These are phyloP conservation scores for Leontopithecus rosalia DNA, from an alignment of 2,797 vertebrate genomes.

Conservation along the genomic window DNA sequence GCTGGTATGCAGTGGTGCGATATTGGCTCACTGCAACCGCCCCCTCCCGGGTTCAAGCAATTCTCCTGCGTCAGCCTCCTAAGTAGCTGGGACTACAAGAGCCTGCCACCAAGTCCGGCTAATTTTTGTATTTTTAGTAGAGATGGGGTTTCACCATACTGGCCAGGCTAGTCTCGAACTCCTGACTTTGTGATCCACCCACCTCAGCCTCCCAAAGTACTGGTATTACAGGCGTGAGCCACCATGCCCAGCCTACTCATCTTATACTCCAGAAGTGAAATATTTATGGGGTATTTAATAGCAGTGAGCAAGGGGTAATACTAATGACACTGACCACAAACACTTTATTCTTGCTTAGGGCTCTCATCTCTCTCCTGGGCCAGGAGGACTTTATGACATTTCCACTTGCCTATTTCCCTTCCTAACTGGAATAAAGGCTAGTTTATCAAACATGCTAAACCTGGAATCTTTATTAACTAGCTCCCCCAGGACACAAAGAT, in stretches of 20 bases:
- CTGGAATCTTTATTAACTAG: conserved; percentile 2
- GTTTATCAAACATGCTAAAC: neutral
- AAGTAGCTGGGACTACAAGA: no score
- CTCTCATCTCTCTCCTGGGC: neutral
- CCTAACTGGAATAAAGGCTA: neutral
- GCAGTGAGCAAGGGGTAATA: neutral
- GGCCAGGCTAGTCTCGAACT: no score
- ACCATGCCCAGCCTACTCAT: neutral
- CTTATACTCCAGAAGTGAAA: neutral
- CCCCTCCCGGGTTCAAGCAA: no score
- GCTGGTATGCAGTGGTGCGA: no score
- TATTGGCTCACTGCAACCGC: no score
- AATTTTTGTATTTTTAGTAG: no score
- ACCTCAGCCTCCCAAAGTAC: no score
- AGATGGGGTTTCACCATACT: no score
- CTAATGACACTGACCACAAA: neutral
- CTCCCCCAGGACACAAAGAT: neutral
- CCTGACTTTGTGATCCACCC: no score
- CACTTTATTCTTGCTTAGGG: neutral
- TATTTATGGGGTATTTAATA: neutral
- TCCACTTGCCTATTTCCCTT: neutral
- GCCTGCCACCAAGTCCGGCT: no score
- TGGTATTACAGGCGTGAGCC: no score
- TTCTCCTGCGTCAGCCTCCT: no score
- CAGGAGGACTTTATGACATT: neutral